Evolutionary conservation across 2,888 invertebrate genomes (phyloP).

Genomic region (Myathropa florea): DNA sequence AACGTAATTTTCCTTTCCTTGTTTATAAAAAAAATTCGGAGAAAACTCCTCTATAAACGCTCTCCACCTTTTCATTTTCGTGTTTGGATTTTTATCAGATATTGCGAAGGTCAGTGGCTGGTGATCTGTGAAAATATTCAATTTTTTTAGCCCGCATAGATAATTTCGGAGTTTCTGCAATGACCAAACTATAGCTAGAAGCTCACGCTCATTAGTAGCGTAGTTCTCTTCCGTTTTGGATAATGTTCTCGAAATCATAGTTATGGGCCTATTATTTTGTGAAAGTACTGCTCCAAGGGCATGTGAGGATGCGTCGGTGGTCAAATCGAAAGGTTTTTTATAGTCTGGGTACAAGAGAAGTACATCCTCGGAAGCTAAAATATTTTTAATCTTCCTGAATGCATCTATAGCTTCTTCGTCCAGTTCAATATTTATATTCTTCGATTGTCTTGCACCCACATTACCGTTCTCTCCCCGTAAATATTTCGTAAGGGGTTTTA

Average conservation of each 20-base stretch:
- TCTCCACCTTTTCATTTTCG: slow-evolving; percentile 50
- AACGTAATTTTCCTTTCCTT: not conserved
- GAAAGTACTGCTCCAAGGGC: slow-evolving; percentile 39
- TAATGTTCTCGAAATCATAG: slow-evolving; percentile 33
- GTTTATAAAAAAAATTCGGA: not conserved
- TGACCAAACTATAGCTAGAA: slow-evolving; percentile 44
- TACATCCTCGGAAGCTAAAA: not conserved
- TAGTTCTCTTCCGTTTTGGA: slow-evolving; percentile 44
- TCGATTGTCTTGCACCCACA: not conserved
- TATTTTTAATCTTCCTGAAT: slow-evolving; percentile 10
- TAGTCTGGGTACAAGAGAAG: slow-evolving; percentile 22
- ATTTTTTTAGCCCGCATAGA: slow-evolving; percentile 25
- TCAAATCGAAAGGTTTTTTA: slow-evolving; percentile 31
- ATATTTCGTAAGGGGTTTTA: slow-evolving; percentile 4
- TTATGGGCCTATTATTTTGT: slow-evolving; percentile 33
- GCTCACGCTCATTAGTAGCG: slow-evolving; percentile 42
- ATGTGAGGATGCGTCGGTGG: slow-evolving; percentile 40
- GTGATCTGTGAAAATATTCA: slow-evolving; percentile 15
- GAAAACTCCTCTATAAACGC: slow-evolving; percentile 49
- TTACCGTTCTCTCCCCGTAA: not conserved
- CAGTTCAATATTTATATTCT: not conserved
- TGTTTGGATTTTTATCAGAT: slow-evolving; percentile 31
- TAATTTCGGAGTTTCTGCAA: slow-evolving; percentile 31
- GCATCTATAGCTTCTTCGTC: slow-evolving; percentile 1
- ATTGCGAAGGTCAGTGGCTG: slow-evolving; percentile 28